Evolutionary conservation across 1,140 invertebrate species (phyloP), one percentile per base, ranked within the genome.

Genomic region (Drosophila carrolli): DNA sequence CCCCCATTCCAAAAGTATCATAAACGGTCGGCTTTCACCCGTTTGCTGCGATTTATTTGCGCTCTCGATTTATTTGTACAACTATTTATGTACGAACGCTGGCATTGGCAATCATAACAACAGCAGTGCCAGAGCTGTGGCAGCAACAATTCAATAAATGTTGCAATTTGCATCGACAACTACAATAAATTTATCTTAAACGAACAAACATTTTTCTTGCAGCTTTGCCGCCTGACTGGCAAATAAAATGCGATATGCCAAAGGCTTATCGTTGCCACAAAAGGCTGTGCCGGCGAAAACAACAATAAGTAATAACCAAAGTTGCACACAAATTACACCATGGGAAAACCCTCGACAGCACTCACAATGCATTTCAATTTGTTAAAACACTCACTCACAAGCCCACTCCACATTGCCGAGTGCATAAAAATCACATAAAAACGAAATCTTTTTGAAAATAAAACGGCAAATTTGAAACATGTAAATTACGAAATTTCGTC

Each of bases 121-220:
- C 55, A 63, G 11, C 35, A 54, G 40, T 14, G 55, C 13, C 44
- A 59, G 27, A 44, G 19, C 10, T 38, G 19, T 37, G 56, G 41
- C 63, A 78, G 48, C 71, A 79, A 77, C 84, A 70, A 88, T 89
- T 80, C 85, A 89, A 89, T 88, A 89, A 84, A 88, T 88, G 84
- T 78, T 67, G 65, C 84, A 89, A 88, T 88, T 88, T 88, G 84
- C 84, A 88, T 62, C 75, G 82, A 82, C 75, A 85, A 88, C 84
- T 84, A 75, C 81, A 83, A 88, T 88, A 89, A 89, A 89, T 89
- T 78, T 88, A 86, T 84, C 84, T 89, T 89, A 90, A 89, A 89
- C 81, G 84, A 89, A 89, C 84, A 89, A 89, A 89, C 86, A 89
- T 80, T 84, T 89, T 78, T 80, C 84, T 86, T 85, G 81, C 81